A percentile compares a stretch with the other conserved stretches of the same genome.
Evolutionary conservation across 2,797 vertebrate species (phyloP).

Genomic region (Pampus argenteus): DNA sequence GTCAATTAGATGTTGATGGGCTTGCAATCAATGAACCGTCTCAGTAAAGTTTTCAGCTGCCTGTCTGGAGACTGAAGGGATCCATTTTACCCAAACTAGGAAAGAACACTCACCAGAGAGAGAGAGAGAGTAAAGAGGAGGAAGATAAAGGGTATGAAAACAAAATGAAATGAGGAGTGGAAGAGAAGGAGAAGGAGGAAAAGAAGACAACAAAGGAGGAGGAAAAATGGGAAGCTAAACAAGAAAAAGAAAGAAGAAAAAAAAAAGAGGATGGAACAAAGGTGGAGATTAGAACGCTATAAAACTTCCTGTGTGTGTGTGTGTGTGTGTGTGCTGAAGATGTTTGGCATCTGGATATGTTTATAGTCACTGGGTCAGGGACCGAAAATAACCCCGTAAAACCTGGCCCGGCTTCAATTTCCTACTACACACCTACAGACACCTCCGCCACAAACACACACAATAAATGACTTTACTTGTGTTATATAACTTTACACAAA

Average conservation of each 20-base stretch:
- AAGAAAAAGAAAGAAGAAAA: background rate
- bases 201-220: background rate
- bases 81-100: conserved; percentile 37
- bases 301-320: conserved; percentile 48
- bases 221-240: background rate
- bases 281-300: conserved; percentile 42
- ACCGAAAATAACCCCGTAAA: conserved; percentile 68
- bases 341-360: conserved; percentile 70
- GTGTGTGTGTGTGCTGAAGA: conserved; percentile 28
- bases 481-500: conserved; percentile 53
- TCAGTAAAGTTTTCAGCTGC: conserved; percentile 57
- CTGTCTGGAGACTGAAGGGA: conserved; percentile 66
- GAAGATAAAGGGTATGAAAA: background rate
- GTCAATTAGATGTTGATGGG: conserved; percentile 61
- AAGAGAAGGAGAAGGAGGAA: background rate
- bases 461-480: conserved; percentile 29
- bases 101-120: background rate
- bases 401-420: conserved; percentile 43
- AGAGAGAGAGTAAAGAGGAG: conserved; percentile 2
- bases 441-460: conserved; percentile 15
- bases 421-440: conserved; percentile 46
- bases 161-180: background rate
- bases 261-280: conserved; percentile 11
- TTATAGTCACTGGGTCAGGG: conserved; percentile 73
- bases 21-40: conserved; percentile 66